phyloP scores from a whole-genome alignment of 2,888 invertebrate genomes.

The Oscheius sp. region DNA sequence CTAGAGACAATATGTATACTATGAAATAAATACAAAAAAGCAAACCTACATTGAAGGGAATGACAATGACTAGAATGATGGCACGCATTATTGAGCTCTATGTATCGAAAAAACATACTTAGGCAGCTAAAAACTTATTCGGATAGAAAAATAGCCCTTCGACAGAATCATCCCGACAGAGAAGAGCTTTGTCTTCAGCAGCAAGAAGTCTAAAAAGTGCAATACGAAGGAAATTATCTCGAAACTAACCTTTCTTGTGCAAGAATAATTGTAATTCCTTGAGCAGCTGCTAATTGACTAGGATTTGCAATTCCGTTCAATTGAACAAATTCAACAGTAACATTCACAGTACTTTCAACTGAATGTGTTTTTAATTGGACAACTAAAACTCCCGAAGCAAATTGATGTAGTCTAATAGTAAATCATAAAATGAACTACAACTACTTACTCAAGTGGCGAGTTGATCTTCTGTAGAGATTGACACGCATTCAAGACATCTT shows the following conservation, averaged over 20 bases:
- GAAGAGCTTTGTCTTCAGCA: conserved; percentile 84
- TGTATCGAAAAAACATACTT: not conserved
- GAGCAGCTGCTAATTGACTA: conserved; percentile 83
- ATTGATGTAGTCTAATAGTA: conserved; percentile 78
- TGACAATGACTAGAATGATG: conserved; percentile 11
- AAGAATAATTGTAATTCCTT: conserved; percentile 86
- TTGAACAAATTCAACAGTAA: conserved; percentile 71
- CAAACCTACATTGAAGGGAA: not conserved
- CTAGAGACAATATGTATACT: conserved; percentile 5
- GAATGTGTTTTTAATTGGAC: conserved; percentile 81
- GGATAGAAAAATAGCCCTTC: conserved; percentile 94
- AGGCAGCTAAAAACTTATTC: conserved; percentile 78
- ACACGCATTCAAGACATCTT: conserved; percentile 93
- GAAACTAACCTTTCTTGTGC: conserved; percentile 80
- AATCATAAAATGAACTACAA: not conserved
- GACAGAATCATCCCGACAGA: conserved; percentile 93
- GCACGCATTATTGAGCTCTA: conserved; percentile 19
- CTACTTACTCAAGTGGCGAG: conserved; percentile 71
- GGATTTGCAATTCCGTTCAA: conserved; percentile 79
- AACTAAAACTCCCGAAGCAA: conserved; percentile 94
- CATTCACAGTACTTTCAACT: conserved; percentile 72
- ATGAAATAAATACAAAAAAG: not conserved
- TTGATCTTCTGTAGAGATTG: conserved; percentile 71
- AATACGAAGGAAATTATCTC: not conserved
- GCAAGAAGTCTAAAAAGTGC: conserved; percentile 78